Percentiles rank a stretch among this genome's conserved stretches.
Evolutionary conservation across 2,113 vertebrate genomes (phyloP).

Genomic region (Polypterus bichir): DNA sequence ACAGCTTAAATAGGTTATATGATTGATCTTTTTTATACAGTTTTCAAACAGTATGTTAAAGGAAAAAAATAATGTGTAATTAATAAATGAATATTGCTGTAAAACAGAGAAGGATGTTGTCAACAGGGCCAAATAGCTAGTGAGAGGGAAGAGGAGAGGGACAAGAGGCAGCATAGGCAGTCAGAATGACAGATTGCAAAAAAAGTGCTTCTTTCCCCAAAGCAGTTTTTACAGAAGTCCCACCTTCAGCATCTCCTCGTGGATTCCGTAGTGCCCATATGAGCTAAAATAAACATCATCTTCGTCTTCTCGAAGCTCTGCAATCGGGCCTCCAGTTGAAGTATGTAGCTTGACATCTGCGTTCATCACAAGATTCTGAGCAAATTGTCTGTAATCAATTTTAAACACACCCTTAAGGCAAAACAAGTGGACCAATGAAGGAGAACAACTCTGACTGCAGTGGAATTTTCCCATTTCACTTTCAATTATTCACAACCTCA

Average conservation of each 20-base stretch:
- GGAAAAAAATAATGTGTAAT: too few species aligned
- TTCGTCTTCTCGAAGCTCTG: slow-evolving; percentile 74
- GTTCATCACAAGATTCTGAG: slow-evolving; percentile 77
- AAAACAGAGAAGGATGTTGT: too few species aligned
- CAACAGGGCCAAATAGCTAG: too few species aligned
- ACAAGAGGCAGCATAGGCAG: too few species aligned
- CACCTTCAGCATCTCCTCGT: slow-evolving; percentile 97
- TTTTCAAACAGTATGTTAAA: too few species aligned
- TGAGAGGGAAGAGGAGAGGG: too few species aligned
- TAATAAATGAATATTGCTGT: too few species aligned
- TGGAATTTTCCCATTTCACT: slow-evolving; percentile 6
- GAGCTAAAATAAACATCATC: slow-evolving; percentile 92
- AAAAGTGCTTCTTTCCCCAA: too few species aligned
- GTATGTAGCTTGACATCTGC: slow-evolving; percentile 45
- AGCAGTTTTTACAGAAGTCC: slow-evolving; percentile 20
- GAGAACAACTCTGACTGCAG: slow-evolving; percentile 19
- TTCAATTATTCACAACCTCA: slow-evolving; percentile 11
- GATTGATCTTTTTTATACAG: too few species aligned
- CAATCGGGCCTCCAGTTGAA: slow-evolving; percentile 35
- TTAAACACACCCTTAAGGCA: slow-evolving; percentile 53
- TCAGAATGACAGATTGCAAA: too few species aligned
- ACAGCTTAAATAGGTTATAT: background rate
- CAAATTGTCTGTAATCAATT: slow-evolving; percentile 70
- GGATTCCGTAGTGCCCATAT: slow-evolving; percentile 88
- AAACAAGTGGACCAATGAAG: slow-evolving; percentile 32